Evolutionary conservation across 2,113 vertebrate genomes (phyloP), one percentile per base, ranked within the genome.

Genomic region (Sakesphorus luctuosus): DNA sequence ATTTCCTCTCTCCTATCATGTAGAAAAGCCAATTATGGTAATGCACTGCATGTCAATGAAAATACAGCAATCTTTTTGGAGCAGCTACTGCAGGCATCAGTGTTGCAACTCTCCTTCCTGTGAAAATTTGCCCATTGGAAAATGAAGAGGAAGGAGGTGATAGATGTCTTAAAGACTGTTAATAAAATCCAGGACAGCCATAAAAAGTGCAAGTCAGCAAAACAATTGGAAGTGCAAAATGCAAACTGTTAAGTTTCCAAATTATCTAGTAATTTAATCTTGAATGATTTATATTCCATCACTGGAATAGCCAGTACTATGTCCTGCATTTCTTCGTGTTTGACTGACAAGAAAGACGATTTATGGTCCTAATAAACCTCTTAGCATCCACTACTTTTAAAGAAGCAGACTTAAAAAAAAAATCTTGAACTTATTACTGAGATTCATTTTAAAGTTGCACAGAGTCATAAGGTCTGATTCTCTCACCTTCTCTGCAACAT

Each of bases 21-120:
- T 99, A 99, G 99, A 99, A 99, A 99, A 99, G 99, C 99, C 99
- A 99, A 99, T 99, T 99, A 99, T 99, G 99, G 99, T 99, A 99
- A 99, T 99, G 99, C 98, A 97, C 98, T 98, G 98, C 98, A 99
- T 99, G 99, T 99, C 99, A 99, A 99, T 98, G 99, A 98, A 99
- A 99, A 99, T 98, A 98, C 99, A 98, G 98, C 98, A 99, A 99
- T 98, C 98, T 98, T 98, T 98, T 96, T 97, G 98, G 98, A 98
- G 97, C 98, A 97, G 98, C 97, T 97, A 98, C 98, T 98, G 98
- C 98, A 97, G 98, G 97, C 98, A 95, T 97, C 97, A 96, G 97
- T 96, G 96, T 76, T 96, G 97, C 96, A 93, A 93, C 97, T 95
- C 98, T 98, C 97, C 97, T 98, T 98, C 98, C 98, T 98, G 97